phyloP scores from a whole-genome alignment of 2,113 vertebrate genomes.

The Seriola rivoliana region DNA sequence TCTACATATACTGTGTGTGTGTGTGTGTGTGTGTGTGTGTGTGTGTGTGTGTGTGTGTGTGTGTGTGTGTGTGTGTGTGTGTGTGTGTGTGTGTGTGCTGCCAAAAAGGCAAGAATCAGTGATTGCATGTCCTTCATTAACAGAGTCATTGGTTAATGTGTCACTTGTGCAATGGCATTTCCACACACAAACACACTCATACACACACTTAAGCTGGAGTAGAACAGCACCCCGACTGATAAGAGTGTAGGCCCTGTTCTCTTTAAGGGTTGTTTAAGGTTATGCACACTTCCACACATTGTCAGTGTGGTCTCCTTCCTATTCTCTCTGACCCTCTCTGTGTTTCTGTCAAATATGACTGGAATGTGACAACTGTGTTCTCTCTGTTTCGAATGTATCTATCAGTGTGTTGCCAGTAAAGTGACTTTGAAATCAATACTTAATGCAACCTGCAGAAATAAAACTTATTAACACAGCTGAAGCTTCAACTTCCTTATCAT shows the following conservation, averaged over 20 bases:
- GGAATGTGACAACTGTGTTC: conserved; percentile 54
- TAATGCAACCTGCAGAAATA: neutral
- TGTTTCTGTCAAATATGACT: conserved; percentile 45
- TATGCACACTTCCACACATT: conserved; percentile 57
- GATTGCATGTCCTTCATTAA: conserved; percentile 81
- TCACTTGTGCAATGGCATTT: conserved; percentile 68
- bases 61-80: conserved; percentile 43
- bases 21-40: conserved; percentile 37
- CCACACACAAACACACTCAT: conserved; percentile 36
- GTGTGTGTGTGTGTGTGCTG: conserved; percentile 41
- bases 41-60: conserved; percentile 44
- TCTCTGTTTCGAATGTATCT: conserved; percentile 23
- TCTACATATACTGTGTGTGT: conserved; percentile 40
- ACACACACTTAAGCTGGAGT: conserved; percentile 35
- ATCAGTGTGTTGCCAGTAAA: conserved; percentile 1
- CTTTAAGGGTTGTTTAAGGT: conserved; percentile 55
- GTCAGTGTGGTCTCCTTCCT: conserved; percentile 35
- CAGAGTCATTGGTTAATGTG: conserved; percentile 81
- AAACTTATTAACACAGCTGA: neutral
- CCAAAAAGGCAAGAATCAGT: conserved; percentile 66
- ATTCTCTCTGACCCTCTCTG: conserved; percentile 26
- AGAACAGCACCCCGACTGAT: conserved; percentile 57
- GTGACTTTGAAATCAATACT: conserved; percentile 14
- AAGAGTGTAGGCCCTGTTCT: conserved; percentile 33
- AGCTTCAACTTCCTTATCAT: neutral